Conservation (phyloP, 1,140 invertebrate species). For the Oreohelix idahoensis region DNA sequence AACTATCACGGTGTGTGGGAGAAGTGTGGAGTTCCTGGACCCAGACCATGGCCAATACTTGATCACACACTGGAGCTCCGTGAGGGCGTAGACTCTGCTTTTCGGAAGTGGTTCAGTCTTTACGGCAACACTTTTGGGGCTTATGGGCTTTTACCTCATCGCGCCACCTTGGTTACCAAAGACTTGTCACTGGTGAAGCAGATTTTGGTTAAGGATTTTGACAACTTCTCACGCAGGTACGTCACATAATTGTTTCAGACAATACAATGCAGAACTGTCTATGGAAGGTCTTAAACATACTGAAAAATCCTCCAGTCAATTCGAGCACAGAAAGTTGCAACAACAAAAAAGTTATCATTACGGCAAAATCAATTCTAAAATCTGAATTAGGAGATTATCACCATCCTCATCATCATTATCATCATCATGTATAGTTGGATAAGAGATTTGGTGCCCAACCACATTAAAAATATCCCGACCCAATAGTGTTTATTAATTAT, state of each 20-base stretch:
- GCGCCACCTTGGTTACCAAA: slow-evolving; percentile 18
- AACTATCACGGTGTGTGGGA: slow-evolving; percentile 17
- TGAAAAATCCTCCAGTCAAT: too few relatives aligned
- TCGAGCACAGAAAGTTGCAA: too few relatives aligned
- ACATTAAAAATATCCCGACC: too few relatives aligned
- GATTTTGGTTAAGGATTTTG: slow-evolving; percentile 27
- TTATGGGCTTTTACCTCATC: background rate
- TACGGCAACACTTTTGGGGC: slow-evolving; percentile 6
- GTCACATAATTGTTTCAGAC: background rate
- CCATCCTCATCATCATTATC: too few relatives aligned
- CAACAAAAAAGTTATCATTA: too few relatives aligned
- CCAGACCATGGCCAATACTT: slow-evolving; percentile 16
- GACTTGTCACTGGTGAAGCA: slow-evolving; percentile 10
- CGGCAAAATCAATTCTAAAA: too few relatives aligned
- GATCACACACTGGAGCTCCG: slow-evolving; percentile 10
- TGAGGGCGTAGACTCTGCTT: background rate
- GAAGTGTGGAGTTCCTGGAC: slow-evolving; percentile 7
- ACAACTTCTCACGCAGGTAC: background rate
- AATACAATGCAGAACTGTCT: too few relatives aligned
- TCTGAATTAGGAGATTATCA: too few relatives aligned
- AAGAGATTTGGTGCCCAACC: too few relatives aligned
- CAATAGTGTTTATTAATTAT: too few relatives aligned
- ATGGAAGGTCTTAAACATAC: too few relatives aligned
- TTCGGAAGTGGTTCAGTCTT: background rate
- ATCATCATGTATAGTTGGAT: too few relatives aligned